phyloP scores from a whole-genome alignment of 2,888 invertebrate species.

The Sphaerophoria rueppellii region DNA sequence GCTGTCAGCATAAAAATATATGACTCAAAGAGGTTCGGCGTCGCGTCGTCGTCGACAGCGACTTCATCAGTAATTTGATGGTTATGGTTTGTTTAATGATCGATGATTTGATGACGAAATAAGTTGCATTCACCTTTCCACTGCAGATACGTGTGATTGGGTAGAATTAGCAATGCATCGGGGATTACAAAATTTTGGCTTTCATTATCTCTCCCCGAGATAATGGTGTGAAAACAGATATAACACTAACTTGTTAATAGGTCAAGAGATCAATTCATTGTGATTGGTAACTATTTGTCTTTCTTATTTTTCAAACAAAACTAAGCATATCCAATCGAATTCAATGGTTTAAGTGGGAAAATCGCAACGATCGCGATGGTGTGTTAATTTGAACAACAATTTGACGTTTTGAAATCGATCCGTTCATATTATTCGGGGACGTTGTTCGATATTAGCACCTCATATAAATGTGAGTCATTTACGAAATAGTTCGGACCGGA shows the following conservation, averaged over 20 bases:
- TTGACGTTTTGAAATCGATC: too few relatives aligned
- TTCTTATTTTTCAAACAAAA: not conserved
- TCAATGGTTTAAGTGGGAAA: too few relatives aligned
- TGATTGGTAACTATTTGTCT: not conserved
- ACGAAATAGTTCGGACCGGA: not conserved
- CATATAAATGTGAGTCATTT: not conserved
- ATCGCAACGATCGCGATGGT: too few relatives aligned
- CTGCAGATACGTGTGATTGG: conserved; percentile 5
- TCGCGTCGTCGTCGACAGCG: not conserved
- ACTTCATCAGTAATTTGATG: not conserved
- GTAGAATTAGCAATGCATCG: not conserved
- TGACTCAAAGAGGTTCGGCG: not conserved
- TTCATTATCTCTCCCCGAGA: too few relatives aligned
- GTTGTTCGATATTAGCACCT: too few relatives aligned
- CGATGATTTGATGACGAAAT: conserved; percentile 17
- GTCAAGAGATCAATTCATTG: not conserved
- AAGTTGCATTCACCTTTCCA: conserved; percentile 15
- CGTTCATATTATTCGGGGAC: too few relatives aligned
- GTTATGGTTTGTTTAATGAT: conserved; percentile 13
- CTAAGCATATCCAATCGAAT: too few relatives aligned
- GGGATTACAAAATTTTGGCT: not conserved
- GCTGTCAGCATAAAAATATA: not conserved
- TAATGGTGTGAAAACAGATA: not conserved
- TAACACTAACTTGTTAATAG: not conserved
- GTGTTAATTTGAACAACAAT: too few relatives aligned